phyloP scores from a whole-genome alignment of 2,113 vertebrate genomes.

The Paradoxurus hermaphroditus region DNA sequence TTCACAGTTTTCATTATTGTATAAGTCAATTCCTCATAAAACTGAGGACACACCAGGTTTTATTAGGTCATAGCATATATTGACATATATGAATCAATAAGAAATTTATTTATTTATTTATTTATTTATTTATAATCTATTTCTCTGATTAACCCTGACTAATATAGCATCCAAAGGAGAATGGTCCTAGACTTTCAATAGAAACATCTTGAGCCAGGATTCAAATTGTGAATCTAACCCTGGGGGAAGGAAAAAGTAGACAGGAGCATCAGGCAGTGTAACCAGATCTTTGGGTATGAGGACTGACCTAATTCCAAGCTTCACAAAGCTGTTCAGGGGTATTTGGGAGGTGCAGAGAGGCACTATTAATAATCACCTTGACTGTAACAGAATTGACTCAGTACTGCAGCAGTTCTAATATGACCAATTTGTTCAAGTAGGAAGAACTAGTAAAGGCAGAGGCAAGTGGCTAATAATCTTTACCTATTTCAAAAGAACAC shows the following conservation, averaged over 20 bases:
- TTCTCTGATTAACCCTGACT: not conserved
- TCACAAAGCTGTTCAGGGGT: not conserved
- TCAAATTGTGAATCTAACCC: not conserved
- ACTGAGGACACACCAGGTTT: not conserved
- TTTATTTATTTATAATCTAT: not conserved
- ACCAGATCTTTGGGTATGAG: not conserved
- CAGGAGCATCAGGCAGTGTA: not conserved
- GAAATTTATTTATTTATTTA: not conserved
- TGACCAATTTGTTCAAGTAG: not conserved
- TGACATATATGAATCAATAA: not conserved
- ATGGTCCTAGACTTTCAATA: not conserved
- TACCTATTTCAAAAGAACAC: not conserved
- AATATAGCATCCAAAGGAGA: not conserved
- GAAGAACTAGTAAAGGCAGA: not conserved
- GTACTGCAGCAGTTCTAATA: not conserved
- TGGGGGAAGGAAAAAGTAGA: not conserved
- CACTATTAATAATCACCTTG: not conserved
- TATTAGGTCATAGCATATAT: not conserved
- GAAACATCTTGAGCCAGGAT: not conserved
- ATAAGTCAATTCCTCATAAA: not conserved
- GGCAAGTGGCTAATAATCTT: not conserved
- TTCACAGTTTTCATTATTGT: not conserved
- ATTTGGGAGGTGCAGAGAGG: not conserved
- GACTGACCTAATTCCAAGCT: not conserved
- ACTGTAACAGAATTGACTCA: not conserved